Percentiles rank a stretch among this genome's conserved stretches.
These are phyloP conservation scores for Platanista minor DNA, from an alignment of 2,113 vertebrate species.

Conservation along the genomic window DNA sequence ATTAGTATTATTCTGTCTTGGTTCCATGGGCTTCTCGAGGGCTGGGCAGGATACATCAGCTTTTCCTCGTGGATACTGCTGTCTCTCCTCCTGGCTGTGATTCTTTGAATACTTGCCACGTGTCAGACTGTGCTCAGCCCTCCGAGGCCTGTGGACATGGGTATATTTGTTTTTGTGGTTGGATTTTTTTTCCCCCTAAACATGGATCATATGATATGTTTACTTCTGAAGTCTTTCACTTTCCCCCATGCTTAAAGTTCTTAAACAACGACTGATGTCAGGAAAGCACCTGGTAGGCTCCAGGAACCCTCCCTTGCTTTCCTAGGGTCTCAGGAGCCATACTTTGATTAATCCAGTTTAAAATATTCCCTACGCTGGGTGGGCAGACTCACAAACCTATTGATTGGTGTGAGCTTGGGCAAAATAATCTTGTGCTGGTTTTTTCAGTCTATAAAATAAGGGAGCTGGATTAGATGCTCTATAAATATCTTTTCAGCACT, in stretches of 20 bases:
- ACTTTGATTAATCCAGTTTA: background rate
- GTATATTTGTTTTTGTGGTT: background rate
- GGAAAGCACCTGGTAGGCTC: background rate
- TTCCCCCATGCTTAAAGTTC: background rate
- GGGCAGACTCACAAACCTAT: background rate
- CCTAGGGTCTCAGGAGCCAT: background rate
- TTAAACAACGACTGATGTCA: background rate
- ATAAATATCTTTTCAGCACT: conserved; percentile 14
- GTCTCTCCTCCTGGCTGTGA: fast-evolving
- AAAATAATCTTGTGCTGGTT: background rate
- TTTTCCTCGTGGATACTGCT: fast-evolving
- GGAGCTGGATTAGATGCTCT: background rate
- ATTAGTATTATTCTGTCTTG: background rate
- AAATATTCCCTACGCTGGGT: background rate
- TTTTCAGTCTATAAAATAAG: conserved; percentile 14
- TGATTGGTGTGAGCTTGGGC: background rate
- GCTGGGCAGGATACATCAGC: background rate
- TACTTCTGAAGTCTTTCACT: background rate
- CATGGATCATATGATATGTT: background rate
- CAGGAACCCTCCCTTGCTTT: background rate
- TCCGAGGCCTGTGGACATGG: too few relatives aligned
- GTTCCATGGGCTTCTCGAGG: background rate
- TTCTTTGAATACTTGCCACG: too few relatives aligned
- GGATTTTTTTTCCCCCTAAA: background rate
- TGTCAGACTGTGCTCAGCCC: background rate